A percentile compares a stretch with the other conserved stretches of the same genome.
These are phyloP conservation scores for Melanotaenia boesemani DNA, from an alignment of 2,797 vertebrate genomes.

Conservation along the genomic window DNA sequence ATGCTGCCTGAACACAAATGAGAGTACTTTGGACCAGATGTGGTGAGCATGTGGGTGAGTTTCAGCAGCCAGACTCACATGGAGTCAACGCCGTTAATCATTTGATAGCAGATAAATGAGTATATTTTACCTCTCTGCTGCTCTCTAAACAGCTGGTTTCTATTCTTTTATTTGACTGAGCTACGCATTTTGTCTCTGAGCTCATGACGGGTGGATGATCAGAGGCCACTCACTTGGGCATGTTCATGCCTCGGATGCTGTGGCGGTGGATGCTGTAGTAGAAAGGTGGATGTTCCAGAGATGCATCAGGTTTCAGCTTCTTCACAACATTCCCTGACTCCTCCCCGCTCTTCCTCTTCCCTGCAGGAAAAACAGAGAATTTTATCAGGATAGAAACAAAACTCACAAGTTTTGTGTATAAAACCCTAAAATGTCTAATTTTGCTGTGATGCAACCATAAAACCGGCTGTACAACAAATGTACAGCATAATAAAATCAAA, in stretches of 20 bases:
- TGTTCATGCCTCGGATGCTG: constrained; percentile 96
- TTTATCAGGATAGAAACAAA: not conserved
- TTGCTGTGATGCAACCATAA: not conserved
- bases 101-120: too few relatives aligned
- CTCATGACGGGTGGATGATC: not conserved
- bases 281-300: constrained; percentile 91
- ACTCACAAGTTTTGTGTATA: too few relatives aligned
- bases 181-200: too few relatives aligned
- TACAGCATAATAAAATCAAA: too few relatives aligned
- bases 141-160: too few relatives aligned
- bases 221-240: constrained; percentile 92
- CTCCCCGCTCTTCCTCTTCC: constrained; percentile 90
- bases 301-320: constrained; percentile 86
- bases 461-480: not conserved
- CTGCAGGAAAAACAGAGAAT: constrained; percentile 69
- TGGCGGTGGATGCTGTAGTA: constrained; percentile 98
- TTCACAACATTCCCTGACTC: constrained; percentile 81
- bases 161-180: too few relatives aligned
- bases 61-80: too few relatives aligned
- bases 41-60: too few relatives aligned
- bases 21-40: too few relatives aligned
- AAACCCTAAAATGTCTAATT: not conserved
- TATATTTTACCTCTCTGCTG: too few relatives aligned
- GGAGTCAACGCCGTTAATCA: too few relatives aligned
- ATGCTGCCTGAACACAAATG: too few relatives aligned